Base-by-base conservation (phyloP, 2,113 vertebrate genomes). In the Misgurnus anguillicaudatus region DNA sequence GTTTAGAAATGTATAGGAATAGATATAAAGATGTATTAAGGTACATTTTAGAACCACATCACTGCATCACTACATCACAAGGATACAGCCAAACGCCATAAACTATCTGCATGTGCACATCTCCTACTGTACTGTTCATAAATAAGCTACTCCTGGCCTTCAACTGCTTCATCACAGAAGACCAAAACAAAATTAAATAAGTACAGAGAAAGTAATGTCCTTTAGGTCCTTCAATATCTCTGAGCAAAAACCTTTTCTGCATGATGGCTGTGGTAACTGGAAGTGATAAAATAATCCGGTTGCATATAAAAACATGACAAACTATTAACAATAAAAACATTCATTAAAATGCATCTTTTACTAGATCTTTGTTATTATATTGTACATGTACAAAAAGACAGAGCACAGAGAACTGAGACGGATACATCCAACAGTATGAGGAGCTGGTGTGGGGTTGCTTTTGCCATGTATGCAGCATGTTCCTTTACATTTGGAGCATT, bases 341-440 rank as follows among this genome's bases (percentile, higher is more conserved):
- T 48, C 7, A 61, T 38, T 53, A 63, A 75, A 64, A 64, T 47
- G 41, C 11, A 62, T 58, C 0, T 17, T 75, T 75, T 75, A 64
- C 73, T 63, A 9, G n/a, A 74, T 31, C n/a, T 55, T n/a, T 51
- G 53, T 17, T n/a, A 55, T 31, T 47, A 14, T 31, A 31, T 19
- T 53, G 60, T 51, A 64, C 21, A 64, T 64, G 62, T 38, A 75
- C 45, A 75, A 53, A 45, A 75, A 24, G 17, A 64, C 48, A 17
- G 51, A 75, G 45, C 17, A 74, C 71, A 62, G 57, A 38, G 24
- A 64, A 74, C 45, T 51, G 24, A 63, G n/a, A 75, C 13, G 21
- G 11, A 21, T 63, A 64, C 51, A 64, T 38, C 60, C 45, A 64
- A 39, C 73, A 53, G 41, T 53, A 64, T 19, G 11, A 75, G 31